Evolutionary conservation across 1,140 invertebrate species (phyloP), one percentile per base, ranked within the genome.

Genomic region (Hestina assimilis): DNA sequence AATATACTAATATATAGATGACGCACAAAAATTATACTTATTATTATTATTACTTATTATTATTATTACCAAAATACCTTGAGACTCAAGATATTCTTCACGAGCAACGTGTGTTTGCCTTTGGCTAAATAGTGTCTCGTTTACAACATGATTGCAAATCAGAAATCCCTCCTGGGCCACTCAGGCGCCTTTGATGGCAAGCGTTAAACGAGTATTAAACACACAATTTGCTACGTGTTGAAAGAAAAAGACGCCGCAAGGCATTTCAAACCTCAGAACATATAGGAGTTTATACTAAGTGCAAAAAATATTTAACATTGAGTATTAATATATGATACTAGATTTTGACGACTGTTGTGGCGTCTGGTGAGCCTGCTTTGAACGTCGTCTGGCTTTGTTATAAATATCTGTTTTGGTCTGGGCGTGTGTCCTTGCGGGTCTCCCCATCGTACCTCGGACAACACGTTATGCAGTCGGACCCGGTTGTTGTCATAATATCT

Each of bases 211-310:
- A 59, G 61, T 63, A 69, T 82, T 86, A 84, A 83, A 84, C 70
- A 87, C 69, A 87, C 80, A 83, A 80, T 75, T 63, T 66, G 64
- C 66, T 75, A 79, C 69, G 80, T 83, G 83, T 83, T 85, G 82
- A 87, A 87, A 87, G 83, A 82, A 82, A 75, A 68, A 38, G 33
- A 38, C 20, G 54, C 62, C 42, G 58, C 63, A 35, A 43, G 72
- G 75, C 80, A 58, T 56, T 38, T 38, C 33, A 19, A 19, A 9
- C 33, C 33, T 38, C 15, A 38, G 33, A 38, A 38, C 15, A 38
- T 8, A 38, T 43, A 69, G 82, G 77, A 74, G 75, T 73, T 2
- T n/a, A n/a, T n/a, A n/a, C n/a, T n/a, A n/a, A n/a, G n/a, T n/a
- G n/a, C n/a, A n/a, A n/a, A n/a, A n/a, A n/a, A n/a, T n/a, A n/a